Conservation (phyloP, 2,113 vertebrate genomes). For the pig (Sus scrofa) region DNA sequence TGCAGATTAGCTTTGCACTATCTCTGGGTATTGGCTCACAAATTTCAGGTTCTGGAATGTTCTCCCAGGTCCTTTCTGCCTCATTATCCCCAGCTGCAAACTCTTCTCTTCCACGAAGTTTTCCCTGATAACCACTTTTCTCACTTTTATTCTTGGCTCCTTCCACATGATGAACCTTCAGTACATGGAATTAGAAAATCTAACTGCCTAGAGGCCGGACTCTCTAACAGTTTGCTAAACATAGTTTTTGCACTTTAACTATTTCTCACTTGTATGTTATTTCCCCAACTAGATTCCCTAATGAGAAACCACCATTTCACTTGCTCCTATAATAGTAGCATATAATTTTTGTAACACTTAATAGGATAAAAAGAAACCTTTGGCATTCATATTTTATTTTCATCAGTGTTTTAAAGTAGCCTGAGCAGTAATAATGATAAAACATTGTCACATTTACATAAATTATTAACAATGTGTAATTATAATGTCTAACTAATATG, state of each 20-base stretch:
- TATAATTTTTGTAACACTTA: neutral
- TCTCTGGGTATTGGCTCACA: neutral
- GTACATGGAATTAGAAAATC: neutral
- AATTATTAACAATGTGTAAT: neutral
- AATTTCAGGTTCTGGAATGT: slow-evolving; percentile 32
- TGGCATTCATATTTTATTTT: neutral
- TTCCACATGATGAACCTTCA: no score
- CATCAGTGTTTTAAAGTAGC: slow-evolving; percentile 14
- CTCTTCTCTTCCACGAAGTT: neutral
- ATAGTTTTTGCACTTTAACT: neutral
- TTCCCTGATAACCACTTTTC: neutral
- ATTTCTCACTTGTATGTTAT: neutral
- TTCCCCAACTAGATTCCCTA: neutral
- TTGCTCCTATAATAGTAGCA: neutral
- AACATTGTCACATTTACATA: neutral
- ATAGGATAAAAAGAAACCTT: neutral
- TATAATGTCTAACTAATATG: neutral
- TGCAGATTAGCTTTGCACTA: neutral
- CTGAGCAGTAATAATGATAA: neutral
- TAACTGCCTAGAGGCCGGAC: neutral
- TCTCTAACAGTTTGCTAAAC: neutral
- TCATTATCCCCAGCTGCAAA: neutral
- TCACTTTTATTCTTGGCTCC: neutral
- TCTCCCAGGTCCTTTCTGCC: neutral
- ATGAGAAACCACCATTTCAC: neutral